A percentile compares a stretch with the other conserved stretches of the same genome.
These are phyloP conservation scores for Mermis nigrescens DNA, from an alignment of 2,888 invertebrate genomes.

Conservation along the genomic window DNA sequence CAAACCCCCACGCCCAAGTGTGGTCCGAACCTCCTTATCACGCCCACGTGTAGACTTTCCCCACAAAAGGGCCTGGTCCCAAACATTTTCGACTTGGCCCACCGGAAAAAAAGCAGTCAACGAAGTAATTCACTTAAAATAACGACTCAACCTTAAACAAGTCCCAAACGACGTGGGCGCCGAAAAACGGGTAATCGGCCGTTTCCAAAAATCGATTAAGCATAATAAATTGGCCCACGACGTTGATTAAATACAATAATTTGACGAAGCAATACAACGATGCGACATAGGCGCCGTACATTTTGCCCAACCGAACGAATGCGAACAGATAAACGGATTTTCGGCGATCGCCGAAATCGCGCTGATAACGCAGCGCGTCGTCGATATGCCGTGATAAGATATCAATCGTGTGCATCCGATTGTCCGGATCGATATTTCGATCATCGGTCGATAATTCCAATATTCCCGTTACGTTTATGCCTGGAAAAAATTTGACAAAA, in stretches of 20 bases:
- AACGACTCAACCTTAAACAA: conserved; percentile 30
- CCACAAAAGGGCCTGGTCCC: too few species aligned
- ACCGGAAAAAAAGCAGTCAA: too few species aligned
- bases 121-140: too few species aligned
- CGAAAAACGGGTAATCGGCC: conserved; percentile 31
- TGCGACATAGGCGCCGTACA: conserved; percentile 37
- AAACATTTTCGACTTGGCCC: too few species aligned
- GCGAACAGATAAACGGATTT: conserved; percentile 23
- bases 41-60: too few species aligned
- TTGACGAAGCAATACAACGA: conserved; percentile 35
- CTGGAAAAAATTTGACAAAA: conserved; percentile 17
- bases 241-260: conserved; percentile 34
- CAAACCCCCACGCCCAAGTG: too few species aligned
- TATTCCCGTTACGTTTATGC: conserved; percentile 34
- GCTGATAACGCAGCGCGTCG: conserved; percentile 34
- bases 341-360: conserved; percentile 24
- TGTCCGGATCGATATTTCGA: conserved; percentile 36
- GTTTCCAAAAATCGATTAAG: conserved; percentile 37
- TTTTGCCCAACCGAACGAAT: conserved; percentile 27
- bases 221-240: conserved; percentile 36
- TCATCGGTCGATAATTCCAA: conserved; percentile 30
- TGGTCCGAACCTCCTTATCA: too few species aligned
- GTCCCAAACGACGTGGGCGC: conserved; percentile 36
- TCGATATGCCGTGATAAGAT: conserved; percentile 38
- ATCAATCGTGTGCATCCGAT: conserved; percentile 36